A percentile compares a stretch with the other conserved stretches of the same genome.
Evolutionary conservation across 53 echinoderm and acorn worm species (phyloP).

Genomic region (Antedon mediterranea): DNA sequence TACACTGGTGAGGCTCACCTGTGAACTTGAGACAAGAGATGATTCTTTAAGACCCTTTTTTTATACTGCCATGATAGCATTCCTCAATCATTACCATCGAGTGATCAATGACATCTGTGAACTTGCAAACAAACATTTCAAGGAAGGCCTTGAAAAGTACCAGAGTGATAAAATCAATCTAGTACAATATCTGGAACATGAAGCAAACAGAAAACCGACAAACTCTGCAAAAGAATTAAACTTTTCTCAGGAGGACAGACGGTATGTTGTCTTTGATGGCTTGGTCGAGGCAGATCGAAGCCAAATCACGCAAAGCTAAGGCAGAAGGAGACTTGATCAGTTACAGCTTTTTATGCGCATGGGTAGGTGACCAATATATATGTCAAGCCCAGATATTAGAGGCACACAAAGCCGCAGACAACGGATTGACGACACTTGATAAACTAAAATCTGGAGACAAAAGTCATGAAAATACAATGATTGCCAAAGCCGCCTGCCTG

Average conservation of each 20-base stretch:
- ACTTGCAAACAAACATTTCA: neutral
- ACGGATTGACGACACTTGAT: constrained; percentile 20
- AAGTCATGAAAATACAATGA: constrained; percentile 9
- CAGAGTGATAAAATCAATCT: constrained; percentile 56
- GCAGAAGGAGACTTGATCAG: constrained; percentile 19
- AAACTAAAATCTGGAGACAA: neutral
- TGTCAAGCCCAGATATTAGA: constrained; percentile 15
- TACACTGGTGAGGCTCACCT: constrained; percentile 6
- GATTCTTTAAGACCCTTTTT: neutral
- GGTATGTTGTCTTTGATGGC: constrained; percentile 35
- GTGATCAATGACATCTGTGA: neutral
- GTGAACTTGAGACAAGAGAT: neutral
- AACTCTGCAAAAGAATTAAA: neutral
- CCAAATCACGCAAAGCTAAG: constrained; percentile 5
- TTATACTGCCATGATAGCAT: neutral
- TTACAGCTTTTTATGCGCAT: constrained; percentile 47
- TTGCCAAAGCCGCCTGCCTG: constrained; percentile 36
- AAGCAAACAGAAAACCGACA: neutral
- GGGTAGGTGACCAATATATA: constrained; percentile 50
- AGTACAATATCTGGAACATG: constrained; percentile 50
- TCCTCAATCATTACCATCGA: neutral
- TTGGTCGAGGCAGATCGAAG: constrained; percentile 39
- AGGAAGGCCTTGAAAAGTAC: constrained; percentile 24
- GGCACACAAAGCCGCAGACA: constrained; percentile 10
- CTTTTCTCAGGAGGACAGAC: constrained; percentile 6